A percentile compares a stretch with the other conserved stretches of the same genome.
Conservation (phyloP, 2,888 invertebrate genomes). For the Sphaeridia pumilis region DNA sequence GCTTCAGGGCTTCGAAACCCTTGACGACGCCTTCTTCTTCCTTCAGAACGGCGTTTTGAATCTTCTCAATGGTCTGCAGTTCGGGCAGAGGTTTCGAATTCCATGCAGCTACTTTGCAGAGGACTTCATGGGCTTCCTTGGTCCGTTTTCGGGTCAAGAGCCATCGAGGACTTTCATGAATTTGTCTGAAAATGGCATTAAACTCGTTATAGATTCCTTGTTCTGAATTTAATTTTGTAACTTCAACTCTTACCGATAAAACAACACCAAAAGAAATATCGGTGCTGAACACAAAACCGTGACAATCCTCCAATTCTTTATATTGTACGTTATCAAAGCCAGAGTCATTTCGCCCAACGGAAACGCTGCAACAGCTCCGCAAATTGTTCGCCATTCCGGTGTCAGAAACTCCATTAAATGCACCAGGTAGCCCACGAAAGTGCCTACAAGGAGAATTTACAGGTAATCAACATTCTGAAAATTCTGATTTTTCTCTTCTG, state of each 20-base stretch:
- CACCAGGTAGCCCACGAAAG: slow-evolving; percentile 24
- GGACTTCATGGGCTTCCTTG: slow-evolving; percentile 20
- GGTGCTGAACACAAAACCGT: slow-evolving; percentile 19
- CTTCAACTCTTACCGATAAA: slow-evolving; percentile 22
- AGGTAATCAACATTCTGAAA: not conserved
- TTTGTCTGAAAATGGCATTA: not conserved
- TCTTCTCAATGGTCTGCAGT: slow-evolving; percentile 11
- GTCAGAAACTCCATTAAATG: slow-evolving; percentile 31
- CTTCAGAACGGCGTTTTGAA: slow-evolving; percentile 12
- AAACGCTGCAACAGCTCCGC: slow-evolving; percentile 26
- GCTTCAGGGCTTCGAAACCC: not conserved
- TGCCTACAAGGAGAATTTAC: not conserved
- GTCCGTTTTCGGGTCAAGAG: slow-evolving; percentile 22
- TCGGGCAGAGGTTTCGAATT: slow-evolving; percentile 16
- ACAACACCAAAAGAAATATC: slow-evolving; percentile 17
- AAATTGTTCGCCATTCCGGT: slow-evolving; percentile 25
- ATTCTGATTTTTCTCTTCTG: not conserved
- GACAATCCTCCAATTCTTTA: slow-evolving; percentile 21
- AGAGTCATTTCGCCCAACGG: slow-evolving; percentile 28
- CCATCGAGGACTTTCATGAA: slow-evolving; percentile 29
- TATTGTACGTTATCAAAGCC: slow-evolving; percentile 20
- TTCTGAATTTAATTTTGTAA: too few species aligned
- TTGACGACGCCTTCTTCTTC: not conserved
- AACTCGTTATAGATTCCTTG: too few species aligned
- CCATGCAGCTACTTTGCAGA: slow-evolving; percentile 22